These are phyloP conservation scores for Rhabdornis inornatus DNA, from an alignment of 2,113 vertebrate genomes.

Conservation along the genomic window DNA sequence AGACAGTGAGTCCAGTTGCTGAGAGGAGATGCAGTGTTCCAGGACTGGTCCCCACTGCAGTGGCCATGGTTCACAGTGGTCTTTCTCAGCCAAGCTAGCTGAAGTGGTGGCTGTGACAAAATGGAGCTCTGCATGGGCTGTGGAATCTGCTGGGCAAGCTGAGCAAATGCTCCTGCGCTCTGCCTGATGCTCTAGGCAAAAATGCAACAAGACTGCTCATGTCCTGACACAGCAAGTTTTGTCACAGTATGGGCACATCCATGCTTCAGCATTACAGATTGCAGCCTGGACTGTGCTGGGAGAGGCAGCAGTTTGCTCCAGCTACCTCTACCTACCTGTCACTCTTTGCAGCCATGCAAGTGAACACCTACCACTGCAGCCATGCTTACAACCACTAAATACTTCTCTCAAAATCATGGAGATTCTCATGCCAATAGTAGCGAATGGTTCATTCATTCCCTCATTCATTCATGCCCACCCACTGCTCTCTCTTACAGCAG, in stretches of 20 bases:
- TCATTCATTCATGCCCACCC: constrained; percentile 31
- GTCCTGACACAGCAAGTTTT: background rate
- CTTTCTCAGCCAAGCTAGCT: background rate
- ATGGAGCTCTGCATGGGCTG: background rate
- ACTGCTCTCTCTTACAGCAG: background rate
- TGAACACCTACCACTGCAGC: background rate
- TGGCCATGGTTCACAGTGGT: background rate
- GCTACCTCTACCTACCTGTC: background rate
- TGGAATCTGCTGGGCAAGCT: background rate
- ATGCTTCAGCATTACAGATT: fast-evolving
- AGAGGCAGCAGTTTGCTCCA: background rate
- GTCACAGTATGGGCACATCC: background rate
- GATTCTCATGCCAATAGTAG: background rate
- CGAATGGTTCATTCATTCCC: background rate
- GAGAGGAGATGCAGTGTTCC: background rate
- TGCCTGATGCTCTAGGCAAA: background rate
- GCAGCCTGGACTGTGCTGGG: background rate
- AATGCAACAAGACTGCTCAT: background rate
- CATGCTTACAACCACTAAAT: background rate
- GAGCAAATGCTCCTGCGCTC: background rate
- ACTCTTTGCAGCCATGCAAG: background rate
- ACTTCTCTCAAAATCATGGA: background rate
- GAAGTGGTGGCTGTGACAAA: background rate
- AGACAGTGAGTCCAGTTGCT: background rate
- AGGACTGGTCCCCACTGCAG: background rate